Evolutionary conservation across 1,140 invertebrate species (phyloP).

Genomic region (Plectrocnemia conspersa): DNA sequence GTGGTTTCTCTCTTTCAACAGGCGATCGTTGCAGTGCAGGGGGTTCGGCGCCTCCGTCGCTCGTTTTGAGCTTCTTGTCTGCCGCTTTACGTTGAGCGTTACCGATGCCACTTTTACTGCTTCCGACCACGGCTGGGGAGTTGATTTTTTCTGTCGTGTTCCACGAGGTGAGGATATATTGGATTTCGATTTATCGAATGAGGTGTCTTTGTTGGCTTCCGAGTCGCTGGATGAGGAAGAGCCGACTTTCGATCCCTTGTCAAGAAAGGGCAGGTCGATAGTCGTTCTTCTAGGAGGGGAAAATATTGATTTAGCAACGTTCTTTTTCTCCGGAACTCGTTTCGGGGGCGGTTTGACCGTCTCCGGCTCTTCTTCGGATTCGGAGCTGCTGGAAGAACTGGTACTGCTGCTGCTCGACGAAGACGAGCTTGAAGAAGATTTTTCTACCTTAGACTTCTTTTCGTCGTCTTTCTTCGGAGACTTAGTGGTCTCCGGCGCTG

Average conservation of each 20-base stretch:
- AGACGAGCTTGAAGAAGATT: constrained; percentile 49
- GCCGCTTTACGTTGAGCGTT: constrained; percentile 63
- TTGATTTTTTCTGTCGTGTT: constrained; percentile 44
- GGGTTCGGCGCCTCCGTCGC: constrained; percentile 72
- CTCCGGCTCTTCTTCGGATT: constrained; percentile 51
- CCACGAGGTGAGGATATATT: constrained; percentile 43
- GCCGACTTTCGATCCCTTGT: constrained; percentile 54
- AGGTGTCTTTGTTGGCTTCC: constrained; percentile 46
- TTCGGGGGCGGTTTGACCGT: constrained; percentile 41
- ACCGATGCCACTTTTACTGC: constrained; percentile 33
- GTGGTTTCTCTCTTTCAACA: constrained; percentile 69
- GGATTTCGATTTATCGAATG: constrained; percentile 39
- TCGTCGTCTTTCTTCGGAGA: constrained; percentile 44
- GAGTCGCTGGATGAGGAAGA: constrained; percentile 52
- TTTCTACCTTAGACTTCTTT: constrained; percentile 41
- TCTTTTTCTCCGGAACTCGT: constrained; percentile 42
- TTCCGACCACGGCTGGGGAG: constrained; percentile 38
- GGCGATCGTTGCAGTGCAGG: constrained; percentile 65
- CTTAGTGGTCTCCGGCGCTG: constrained; percentile 38
- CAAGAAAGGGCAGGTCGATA: constrained; percentile 58
- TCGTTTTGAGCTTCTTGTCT: constrained; percentile 83
- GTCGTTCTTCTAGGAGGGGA: constrained; percentile 48
- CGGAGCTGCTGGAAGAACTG: constrained; percentile 50
- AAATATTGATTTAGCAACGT: constrained; percentile 44
- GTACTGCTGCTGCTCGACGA: constrained; percentile 48